Conservation (phyloP, 2,888 invertebrate species). For the Theodoxus fluviatilis region DNA sequence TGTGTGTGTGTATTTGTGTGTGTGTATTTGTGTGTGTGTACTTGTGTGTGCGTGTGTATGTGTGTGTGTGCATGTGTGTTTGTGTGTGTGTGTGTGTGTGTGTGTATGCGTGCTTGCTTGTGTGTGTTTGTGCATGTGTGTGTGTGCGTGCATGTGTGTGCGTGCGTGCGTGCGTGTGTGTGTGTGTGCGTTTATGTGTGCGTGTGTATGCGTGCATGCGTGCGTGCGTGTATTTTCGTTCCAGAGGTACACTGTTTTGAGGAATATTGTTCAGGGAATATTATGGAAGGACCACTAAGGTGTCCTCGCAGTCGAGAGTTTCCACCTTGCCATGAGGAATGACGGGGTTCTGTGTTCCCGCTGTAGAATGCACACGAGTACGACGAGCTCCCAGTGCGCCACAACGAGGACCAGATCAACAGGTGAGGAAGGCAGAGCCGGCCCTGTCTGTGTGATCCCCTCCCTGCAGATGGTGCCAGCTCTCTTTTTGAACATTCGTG, state of each 20-base stretch:
- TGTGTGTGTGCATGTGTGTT: neutral
- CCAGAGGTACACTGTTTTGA: neutral
- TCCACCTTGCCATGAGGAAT: too few species aligned
- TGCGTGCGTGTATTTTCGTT: neutral
- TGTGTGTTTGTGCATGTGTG: neutral
- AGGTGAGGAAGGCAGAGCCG: conserved; percentile 70
- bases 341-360: neutral
- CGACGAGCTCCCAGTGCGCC: conserved; percentile 91
- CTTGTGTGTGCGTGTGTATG: too few species aligned
- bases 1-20: too few species aligned
- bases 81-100: neutral
- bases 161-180: conserved; percentile 1
- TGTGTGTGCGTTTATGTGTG: conserved; percentile 5
- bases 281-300: too few species aligned
- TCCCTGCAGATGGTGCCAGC: too few species aligned
- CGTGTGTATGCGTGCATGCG: neutral
- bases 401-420: conserved; percentile 94
- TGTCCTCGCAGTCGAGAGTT: too few species aligned
- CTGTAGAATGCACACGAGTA: conserved; percentile 82
- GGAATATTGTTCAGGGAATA: too few species aligned
- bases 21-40: too few species aligned
- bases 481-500: too few species aligned
- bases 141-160: neutral
- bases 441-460: too few species aligned
- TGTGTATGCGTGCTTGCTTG: neutral